Conservation (phyloP, 1,140 invertebrate genomes). For the Caenorhabditis remanei region DNA sequence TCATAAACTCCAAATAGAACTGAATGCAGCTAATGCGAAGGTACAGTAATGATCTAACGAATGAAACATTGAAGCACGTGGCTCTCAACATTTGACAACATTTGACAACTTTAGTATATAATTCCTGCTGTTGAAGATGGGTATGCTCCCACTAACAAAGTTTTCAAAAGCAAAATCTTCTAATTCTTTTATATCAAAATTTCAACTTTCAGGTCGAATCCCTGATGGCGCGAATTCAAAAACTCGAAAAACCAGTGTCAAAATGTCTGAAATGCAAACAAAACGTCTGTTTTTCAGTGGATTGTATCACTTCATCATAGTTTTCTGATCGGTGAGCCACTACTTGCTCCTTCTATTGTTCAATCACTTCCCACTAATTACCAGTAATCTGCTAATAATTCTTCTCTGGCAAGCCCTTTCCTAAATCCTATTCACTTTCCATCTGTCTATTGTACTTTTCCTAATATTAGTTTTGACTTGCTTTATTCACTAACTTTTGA, state of each 20-base stretch:
- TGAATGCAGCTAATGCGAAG: conserved; percentile 18
- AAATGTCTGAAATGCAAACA: conserved; percentile 42
- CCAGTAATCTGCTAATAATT: neutral
- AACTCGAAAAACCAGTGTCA: neutral
- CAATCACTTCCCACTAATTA: neutral
- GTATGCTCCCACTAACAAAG: no score
- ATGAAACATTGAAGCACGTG: neutral
- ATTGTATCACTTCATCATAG: conserved; percentile 37
- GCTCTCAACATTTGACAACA: no score
- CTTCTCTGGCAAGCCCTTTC: neutral
- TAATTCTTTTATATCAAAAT: neutral
- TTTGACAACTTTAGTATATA: no score
- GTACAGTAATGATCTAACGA: neutral
- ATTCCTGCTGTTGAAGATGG: no score
- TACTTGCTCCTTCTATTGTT: neutral
- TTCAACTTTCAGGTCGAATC: conserved; percentile 7
- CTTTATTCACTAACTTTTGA: neutral
- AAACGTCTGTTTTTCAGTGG: conserved; percentile 19
- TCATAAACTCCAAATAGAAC: conserved; percentile 31
- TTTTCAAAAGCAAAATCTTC: neutral
- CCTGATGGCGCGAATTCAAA: neutral
- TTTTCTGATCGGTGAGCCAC: neutral
- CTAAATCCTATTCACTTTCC: neutral
- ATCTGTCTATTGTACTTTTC: conserved; percentile 19
- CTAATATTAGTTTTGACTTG: neutral